Evolutionary conservation across 64 coral and sea anemone species (phyloP), one percentile per base, ranked within the genome.

Genomic region (Dendrophyllia cribrosa): DNA sequence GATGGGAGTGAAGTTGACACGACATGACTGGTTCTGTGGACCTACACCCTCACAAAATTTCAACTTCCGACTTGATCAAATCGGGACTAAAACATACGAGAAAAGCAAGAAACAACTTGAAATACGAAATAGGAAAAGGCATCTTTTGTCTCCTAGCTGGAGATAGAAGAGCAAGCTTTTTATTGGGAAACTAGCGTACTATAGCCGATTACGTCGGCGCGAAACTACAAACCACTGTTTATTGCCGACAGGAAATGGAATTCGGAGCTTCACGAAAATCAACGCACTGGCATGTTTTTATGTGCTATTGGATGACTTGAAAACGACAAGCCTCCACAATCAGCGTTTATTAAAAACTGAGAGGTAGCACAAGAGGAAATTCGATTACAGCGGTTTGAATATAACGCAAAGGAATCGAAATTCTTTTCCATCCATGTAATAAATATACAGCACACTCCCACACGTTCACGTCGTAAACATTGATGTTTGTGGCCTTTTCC

Each of bases 401-500:
- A 84, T 20, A 67, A 67, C 80, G 62, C 62, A 68, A 48, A 84
- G 44, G 59, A 84, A 84, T 47, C 80, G 80, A 84, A 84, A 84
- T 84, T 84, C 62, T 84, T 84, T 66, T 51, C 60, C 80, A 65
- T 68, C 62, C 80, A 84, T 84, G 80, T 84, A 84, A 84, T 84
- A 84, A 84, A 67, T 83, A 66, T 84, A 84, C 45, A 51, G 62
- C 80, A 84, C 80, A 84, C 61, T 84, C 62, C 62, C 63, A 84
- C 80, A 84, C 60, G 61, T 67, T 67, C 80, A 66, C 21, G 34
- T 67, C 43, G 80, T 84, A 84, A 84, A 84, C 60, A 84, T 20
- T 66, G 80, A 23, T 67, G 80, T 84, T 84, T 84, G n/a, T 84
- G 62, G 43, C 44, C 20, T 84, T 67, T 68, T 67, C 19, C 60